Conservation (phyloP, 1,140 invertebrate genomes). For the Leptinotarsa texana region DNA sequence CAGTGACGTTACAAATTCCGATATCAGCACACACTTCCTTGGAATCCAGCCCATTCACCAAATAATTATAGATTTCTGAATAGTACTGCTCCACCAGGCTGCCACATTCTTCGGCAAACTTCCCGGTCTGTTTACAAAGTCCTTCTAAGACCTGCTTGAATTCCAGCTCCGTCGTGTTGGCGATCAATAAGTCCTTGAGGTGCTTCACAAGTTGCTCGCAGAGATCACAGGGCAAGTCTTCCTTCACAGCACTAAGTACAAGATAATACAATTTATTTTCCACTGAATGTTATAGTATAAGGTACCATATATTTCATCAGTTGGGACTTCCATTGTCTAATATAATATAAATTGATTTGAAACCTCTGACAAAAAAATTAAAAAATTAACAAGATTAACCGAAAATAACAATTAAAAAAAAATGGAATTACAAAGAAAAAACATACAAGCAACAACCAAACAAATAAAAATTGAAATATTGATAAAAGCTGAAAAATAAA, state of each 20-base stretch:
- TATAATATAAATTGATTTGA: too few species aligned
- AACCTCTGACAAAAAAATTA: too few species aligned
- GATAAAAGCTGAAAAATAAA: too few species aligned
- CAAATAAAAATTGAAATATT: too few species aligned
- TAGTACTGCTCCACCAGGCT: constrained; percentile 80
- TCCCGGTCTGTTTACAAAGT: constrained; percentile 77
- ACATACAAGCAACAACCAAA: too few species aligned
- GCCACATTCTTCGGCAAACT: constrained; percentile 68
- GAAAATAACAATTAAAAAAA: too few species aligned
- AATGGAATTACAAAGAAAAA: too few species aligned
- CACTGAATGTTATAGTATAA: too few species aligned
- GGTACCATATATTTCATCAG: too few species aligned
- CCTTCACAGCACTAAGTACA: constrained; percentile 45
- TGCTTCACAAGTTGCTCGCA: constrained; percentile 81
- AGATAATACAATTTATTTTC: neutral
- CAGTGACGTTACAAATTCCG: constrained; percentile 65
- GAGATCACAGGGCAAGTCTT: constrained; percentile 81
- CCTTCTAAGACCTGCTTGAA: constrained; percentile 78
- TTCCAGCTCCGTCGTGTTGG: constrained; percentile 84
- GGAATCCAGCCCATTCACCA: constrained; percentile 71
- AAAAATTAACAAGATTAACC: too few species aligned
- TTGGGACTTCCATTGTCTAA: too few species aligned
- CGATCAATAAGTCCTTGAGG: constrained; percentile 75
- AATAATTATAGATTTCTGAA: constrained; percentile 69
- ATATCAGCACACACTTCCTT: constrained; percentile 70